A percentile compares a stretch with the other conserved stretches of the same genome.
These are phyloP conservation scores for Argyrosomus regius DNA, from an alignment of 2,797 vertebrate species.

Conservation along the genomic window DNA sequence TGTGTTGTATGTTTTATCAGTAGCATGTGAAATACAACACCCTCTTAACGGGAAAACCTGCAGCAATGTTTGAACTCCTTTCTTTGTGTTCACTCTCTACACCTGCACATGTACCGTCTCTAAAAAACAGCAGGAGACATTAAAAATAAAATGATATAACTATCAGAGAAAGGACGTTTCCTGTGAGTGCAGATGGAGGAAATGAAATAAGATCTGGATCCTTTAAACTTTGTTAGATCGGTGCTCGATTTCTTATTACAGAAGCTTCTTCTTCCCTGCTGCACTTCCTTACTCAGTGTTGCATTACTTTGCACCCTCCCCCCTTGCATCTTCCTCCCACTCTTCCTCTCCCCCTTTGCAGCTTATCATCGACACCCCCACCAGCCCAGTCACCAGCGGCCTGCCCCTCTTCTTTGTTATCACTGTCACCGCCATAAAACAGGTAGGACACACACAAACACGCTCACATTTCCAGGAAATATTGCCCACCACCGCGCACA, in stretches of 20 bases:
- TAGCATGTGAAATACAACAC: conserved; percentile 52
- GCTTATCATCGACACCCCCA: conserved; percentile 98
- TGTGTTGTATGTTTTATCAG: conserved; percentile 29
- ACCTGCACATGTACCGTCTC: neutral
- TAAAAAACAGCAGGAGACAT: neutral
- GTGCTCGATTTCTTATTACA: conserved; percentile 29
- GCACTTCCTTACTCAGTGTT: conserved; percentile 53
- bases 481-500: conserved; percentile 2
- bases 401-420: conserved; percentile 98
- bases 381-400: conserved; percentile 97
- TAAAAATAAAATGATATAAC: neutral
- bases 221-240: conserved; percentile 11
- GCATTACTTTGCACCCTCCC: conserved; percentile 49
- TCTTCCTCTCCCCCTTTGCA: conserved; percentile 70
- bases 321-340: conserved; percentile 10
- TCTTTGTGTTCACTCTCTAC: neutral
- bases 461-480: conserved; percentile 47
- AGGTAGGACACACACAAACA: conserved; percentile 85
- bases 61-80: neutral
- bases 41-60: neutral
- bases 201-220: conserved; percentile 12
- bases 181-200: conserved; percentile 14
- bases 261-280: conserved; percentile 31
- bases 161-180: neutral
- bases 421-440: conserved; percentile 97